Evolutionary conservation across 2,888 invertebrate species (phyloP), one percentile per base, ranked within the genome.

Genomic region (Subacronicta megacephala): DNA sequence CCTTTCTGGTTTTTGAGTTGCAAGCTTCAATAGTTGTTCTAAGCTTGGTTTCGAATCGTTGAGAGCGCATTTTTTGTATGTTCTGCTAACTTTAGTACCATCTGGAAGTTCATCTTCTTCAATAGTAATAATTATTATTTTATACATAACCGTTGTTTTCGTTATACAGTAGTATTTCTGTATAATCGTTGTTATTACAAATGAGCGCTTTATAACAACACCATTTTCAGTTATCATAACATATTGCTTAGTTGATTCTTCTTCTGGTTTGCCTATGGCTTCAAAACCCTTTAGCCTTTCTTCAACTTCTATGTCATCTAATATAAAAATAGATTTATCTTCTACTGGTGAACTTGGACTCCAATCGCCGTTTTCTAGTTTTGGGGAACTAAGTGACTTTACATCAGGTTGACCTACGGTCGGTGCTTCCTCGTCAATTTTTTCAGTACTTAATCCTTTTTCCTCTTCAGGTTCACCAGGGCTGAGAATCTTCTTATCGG

Each of bases 51-150:
- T 31, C 15, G 47, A 44, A n/a, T 70, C 52, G 33, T 46, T 51
- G 1, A 67, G 31, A 17, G 57, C 38, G 20, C 53, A 54, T 33
- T 58, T 72, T 1, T 45, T 62, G 31, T 46, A 55, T 6, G 55
- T 62, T 36, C 55, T 54, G 9, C 16, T 46, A 2, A 62, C 37
- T 58, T 67, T 72, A 16, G 49, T 72, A 29, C 70, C 70, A 57
- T 72, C 70, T 10, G 70, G 70, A 7, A 65, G 45, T 37, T 63
- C 45, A 40, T 71, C 58, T 66, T 71, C 61, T 63, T 63, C 49
- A 16, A 57, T 7, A 43, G 77, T 73, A 9, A 45, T 29, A 7
- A 64, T 55, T 6, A 54, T 43, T 36, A 64, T 62, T 44, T 72
- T 66, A 23, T 64, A 63, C 13, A 67, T 40, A 1, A 59, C 59